Conservation (phyloP, 2,888 invertebrate species). For the Microctonus aethiopoides region DNA sequence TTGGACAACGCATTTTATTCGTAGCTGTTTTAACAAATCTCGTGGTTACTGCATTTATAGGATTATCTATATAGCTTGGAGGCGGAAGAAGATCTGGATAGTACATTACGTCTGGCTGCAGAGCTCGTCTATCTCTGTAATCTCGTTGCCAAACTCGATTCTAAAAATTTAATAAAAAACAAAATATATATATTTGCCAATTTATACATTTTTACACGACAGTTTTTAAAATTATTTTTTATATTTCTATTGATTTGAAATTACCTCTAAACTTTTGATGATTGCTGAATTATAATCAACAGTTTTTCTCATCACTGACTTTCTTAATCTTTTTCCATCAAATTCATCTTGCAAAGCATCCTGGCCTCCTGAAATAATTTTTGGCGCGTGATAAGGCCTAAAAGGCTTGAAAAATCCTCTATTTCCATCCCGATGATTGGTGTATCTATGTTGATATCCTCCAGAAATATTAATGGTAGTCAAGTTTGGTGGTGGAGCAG, state of each 20-base stretch:
- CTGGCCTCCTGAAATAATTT: constrained; percentile 61
- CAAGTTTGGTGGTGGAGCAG: constrained; percentile 64
- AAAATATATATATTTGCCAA: not conserved
- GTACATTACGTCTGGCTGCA: constrained; percentile 97
- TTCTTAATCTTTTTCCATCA: constrained; percentile 94
- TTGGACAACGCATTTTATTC: constrained; percentile 99
- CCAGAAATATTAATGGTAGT: constrained; percentile 62
- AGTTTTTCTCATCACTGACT: constrained; percentile 97
- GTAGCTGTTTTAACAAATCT: constrained; percentile 99
- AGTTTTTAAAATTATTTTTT: constrained; percentile 11
- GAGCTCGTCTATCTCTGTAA: constrained; percentile 84
- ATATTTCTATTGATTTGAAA: constrained; percentile 34
- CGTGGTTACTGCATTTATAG: constrained; percentile 95
- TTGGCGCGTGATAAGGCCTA: constrained; percentile 66
- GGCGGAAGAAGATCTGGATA: constrained; percentile 94
- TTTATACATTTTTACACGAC: no score
- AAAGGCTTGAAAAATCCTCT: constrained; percentile 69
- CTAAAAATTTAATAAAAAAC: constrained; percentile 65
- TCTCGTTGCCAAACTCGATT: constrained; percentile 96
- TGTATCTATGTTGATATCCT: constrained; percentile 59
- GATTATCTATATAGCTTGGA: constrained; percentile 92
- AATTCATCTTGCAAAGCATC: constrained; percentile 80
- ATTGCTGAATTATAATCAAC: constrained; percentile 98
- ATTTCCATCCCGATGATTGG: constrained; percentile 59
- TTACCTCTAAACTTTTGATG: constrained; percentile 89